These are phyloP conservation scores for Camponotus fellah DNA, from an alignment of 2,888 invertebrate genomes.

Conservation along the genomic window DNA sequence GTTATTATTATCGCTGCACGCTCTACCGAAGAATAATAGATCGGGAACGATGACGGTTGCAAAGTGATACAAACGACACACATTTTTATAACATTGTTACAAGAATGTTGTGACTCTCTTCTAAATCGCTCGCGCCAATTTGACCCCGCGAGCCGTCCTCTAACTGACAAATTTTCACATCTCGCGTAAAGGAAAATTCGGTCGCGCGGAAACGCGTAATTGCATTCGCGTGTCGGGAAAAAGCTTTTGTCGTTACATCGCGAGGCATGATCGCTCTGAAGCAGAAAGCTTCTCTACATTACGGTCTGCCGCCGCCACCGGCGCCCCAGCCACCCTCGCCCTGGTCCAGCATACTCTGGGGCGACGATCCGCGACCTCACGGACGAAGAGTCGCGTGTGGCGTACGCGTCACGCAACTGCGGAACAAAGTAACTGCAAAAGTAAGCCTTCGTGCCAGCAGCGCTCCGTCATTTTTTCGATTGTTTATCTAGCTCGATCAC, in stretches of 20 bases:
- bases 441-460: conserved; percentile 63
- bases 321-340: conserved; percentile 86
- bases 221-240: conserved; percentile 11
- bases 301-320: conserved; percentile 87
- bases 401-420: conserved; percentile 70
- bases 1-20: not conserved
- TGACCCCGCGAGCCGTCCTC: not conserved
- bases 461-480: not conserved
- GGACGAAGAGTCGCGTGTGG: conserved; percentile 60
- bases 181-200: not conserved
- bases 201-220: not conserved
- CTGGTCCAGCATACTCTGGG: conserved; percentile 86
- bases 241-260: conserved; percentile 35
- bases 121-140: not conserved
- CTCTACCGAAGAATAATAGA: not conserved
- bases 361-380: conserved; percentile 68
- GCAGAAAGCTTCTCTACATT: conserved; percentile 85
- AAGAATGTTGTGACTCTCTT: not conserved
- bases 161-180: not conserved
- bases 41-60: not conserved
- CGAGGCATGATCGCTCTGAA: conserved; percentile 78
- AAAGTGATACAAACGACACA: not conserved
- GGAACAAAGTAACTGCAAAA: conserved; percentile 75
- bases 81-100: not conserved
- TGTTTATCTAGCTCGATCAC: conserved; percentile 5